These are phyloP conservation scores for Pocillopora grandis DNA, from an alignment of 92 coral and sea anemone species.

Conservation along the genomic window DNA sequence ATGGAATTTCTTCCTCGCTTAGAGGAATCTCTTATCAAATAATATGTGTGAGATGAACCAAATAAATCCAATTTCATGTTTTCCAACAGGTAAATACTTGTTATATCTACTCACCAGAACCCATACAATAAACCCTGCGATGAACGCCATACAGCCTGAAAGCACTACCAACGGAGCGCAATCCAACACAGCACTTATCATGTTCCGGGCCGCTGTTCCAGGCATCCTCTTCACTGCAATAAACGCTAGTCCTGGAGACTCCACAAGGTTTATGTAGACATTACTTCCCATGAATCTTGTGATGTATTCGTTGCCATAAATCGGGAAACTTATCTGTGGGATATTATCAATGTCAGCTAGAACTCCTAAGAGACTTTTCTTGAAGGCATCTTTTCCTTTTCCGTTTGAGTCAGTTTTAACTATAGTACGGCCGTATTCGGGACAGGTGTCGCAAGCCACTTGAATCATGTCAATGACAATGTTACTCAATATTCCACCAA, in stretches of 20 bases:
- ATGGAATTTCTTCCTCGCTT: no score
- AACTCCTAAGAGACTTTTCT: constrained; percentile 45
- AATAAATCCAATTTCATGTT: not conserved
- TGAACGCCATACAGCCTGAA: constrained; percentile 51
- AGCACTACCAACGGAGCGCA: constrained; percentile 63
- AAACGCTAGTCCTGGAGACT: constrained; percentile 82
- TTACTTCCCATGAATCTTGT: constrained; percentile 58
- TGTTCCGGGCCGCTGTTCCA: constrained; percentile 30
- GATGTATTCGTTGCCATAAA: constrained; percentile 69
- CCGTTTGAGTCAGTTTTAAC: constrained; percentile 44
- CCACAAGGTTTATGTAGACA: constrained; percentile 66
- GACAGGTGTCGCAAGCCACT: constrained; percentile 70
- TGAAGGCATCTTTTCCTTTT: constrained; percentile 39
- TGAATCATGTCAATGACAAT: constrained; percentile 42
- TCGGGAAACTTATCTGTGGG: constrained; percentile 77
- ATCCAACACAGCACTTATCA: constrained; percentile 33
- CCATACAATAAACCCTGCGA: constrained; percentile 84
- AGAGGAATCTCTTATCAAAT: no score
- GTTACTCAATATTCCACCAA: constrained; percentile 56
- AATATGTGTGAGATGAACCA: no score
- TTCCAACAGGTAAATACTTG: not conserved
- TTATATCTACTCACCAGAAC: constrained; percentile 53
- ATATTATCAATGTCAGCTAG: constrained; percentile 54
- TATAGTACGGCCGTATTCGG: constrained; percentile 61
- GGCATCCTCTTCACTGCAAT: constrained; percentile 63